Conservation (phyloP, 2,797 vertebrate species). For the Nyctibius grandis region DNA sequence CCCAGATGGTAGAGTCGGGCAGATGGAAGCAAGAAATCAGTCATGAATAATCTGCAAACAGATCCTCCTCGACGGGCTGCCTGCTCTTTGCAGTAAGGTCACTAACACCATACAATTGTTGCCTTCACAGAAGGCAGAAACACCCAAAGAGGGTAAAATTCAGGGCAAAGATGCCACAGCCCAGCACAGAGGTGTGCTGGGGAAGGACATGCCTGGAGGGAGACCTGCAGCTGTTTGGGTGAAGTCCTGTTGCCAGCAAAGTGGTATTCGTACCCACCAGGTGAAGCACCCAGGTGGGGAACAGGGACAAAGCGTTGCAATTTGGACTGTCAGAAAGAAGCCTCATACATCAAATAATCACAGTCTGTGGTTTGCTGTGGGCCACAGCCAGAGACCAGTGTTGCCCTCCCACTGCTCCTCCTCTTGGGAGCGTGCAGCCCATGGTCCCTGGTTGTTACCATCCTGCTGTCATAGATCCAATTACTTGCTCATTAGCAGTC, state of each 20-base stretch:
- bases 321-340: background rate
- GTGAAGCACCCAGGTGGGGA: background rate
- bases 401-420: background rate
- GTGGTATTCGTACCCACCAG: background rate
- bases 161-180: background rate
- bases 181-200: rapidly evolving
- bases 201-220: background rate
- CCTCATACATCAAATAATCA: background rate
- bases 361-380: background rate
- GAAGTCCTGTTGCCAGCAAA: background rate
- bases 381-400: background rate
- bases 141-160: background rate
- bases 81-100: background rate
- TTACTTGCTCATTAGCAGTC: background rate
- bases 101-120: background rate
- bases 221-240: background rate
- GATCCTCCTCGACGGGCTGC: background rate
- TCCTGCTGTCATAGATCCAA: background rate
- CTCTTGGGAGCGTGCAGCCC: background rate
- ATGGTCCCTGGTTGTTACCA: background rate
- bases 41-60: constrained; percentile 1
- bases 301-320: background rate
- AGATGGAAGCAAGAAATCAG: background rate
- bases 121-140: background rate
- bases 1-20: background rate